Conservation (phyloP, 2,113 vertebrate genomes). For the Pelusios castaneus region DNA sequence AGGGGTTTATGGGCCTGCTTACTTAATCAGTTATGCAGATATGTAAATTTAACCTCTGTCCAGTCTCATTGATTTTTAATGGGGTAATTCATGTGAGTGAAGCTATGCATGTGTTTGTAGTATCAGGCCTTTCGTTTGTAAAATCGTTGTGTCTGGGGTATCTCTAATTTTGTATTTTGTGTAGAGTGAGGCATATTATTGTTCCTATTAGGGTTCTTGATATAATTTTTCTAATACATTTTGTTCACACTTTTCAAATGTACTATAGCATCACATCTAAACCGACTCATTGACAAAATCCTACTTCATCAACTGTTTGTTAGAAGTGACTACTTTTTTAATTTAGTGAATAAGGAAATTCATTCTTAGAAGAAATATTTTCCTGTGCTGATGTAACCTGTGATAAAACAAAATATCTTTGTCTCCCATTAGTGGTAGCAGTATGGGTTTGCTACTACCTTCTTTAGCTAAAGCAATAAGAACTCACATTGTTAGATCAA, state of each 20-base stretch:
- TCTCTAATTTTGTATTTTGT: not conserved
- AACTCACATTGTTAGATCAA: not conserved
- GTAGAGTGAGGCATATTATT: not conserved
- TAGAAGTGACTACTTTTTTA: not conserved
- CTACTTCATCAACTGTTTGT: not conserved
- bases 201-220: not conserved
- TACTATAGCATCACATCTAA: conserved; percentile 26
- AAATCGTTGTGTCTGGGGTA: not conserved
- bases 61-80: not conserved
- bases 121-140: not conserved
- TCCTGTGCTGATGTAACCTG: conserved; percentile 38
- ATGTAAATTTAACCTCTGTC: not conserved
- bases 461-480: conserved; percentile 26
- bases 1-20: not conserved
- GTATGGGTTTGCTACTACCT: conserved; percentile 41
- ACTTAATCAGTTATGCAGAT: not conserved
- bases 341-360: not conserved
- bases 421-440: conserved; percentile 12
- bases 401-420: conserved; percentile 69
- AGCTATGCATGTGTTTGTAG: not conserved
- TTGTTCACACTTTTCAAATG: conserved; percentile 19
- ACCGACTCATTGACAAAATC: conserved; percentile 15
- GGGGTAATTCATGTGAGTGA: not conserved
- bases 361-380: not conserved
- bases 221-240: not conserved